Base-by-base conservation (phyloP, 2,888 invertebrate species). In the Dexiosoma caninum region DNA sequence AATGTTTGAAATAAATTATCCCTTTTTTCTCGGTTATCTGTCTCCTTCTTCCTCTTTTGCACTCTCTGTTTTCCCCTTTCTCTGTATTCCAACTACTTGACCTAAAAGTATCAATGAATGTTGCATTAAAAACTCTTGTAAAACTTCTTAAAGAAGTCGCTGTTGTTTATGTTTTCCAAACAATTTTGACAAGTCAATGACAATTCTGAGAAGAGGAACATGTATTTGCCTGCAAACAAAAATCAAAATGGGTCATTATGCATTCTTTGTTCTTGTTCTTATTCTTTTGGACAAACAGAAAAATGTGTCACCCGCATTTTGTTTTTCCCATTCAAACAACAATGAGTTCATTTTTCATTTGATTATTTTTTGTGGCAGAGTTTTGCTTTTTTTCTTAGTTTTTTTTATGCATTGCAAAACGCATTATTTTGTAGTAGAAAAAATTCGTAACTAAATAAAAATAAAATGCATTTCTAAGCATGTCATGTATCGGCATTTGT, bases 141-240 rank as follows among this genome's bases (percentile, higher is more conserved):
- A n/a, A 51, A 53, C 32, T 53, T 53, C 21, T 62, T 53, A 30
- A 42, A 37, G 6, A 23, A 53, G 46, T 62, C 42, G 64, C 35
- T 60, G 8, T 46, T 23, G 21, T 16, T 69, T 44, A 62, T 69
- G 21, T 44, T 44, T 60, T 76, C 59, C 49, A 69, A 75, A 53
- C 62, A 75, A 69, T 81, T 81, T 81, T 77, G 81, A 81, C 81
- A 81, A 77, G 67, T 64, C 67, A 81, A 69, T 81, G 77, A 77
- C 72, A 81, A 81, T 81, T 81, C 81, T 27, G 9, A 69, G 81
- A 77, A 59, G 57, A 57, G 1, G 35, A 44, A 23, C 27, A 30
- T 62, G 0, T 71, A 49, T 53, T 51, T 75, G 66, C 46, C 9
- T 59, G 53, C 46, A 64, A 59, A 40, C 51, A n/a, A n/a, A 53